Evolutionary conservation across 2,888 invertebrate genomes (phyloP).

Genomic region (Acanthosoma haemorrhoidale): DNA sequence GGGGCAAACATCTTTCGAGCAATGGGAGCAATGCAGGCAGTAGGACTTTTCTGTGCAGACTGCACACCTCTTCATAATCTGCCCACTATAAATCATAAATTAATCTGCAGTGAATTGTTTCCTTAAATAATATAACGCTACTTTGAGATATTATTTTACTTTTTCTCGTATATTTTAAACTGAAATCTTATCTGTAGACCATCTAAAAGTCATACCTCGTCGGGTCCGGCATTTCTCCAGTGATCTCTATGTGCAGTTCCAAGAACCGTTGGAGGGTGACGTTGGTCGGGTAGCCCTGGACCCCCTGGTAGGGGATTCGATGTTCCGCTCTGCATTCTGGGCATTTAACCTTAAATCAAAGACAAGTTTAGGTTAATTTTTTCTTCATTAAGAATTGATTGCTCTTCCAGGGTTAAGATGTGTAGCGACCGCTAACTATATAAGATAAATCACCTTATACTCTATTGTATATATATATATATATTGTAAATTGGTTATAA

Average conservation of each 20-base stretch:
- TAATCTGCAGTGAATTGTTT: too few species aligned
- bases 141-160: neutral
- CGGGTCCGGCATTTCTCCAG: slow-evolving; percentile 84
- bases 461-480: too few species aligned
- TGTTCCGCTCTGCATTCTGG: slow-evolving; percentile 97
- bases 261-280: slow-evolving; percentile 91
- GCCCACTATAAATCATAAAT: slow-evolving; percentile 47
- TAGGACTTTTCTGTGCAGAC: slow-evolving; percentile 91
- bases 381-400: too few species aligned
- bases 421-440: too few species aligned
- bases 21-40: slow-evolving; percentile 84
- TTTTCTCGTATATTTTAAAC: neutral
- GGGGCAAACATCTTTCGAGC: slow-evolving; percentile 93
- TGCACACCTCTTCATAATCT: slow-evolving; percentile 87
- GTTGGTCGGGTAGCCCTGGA: slow-evolving; percentile 91
- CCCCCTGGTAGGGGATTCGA: slow-evolving; percentile 90
- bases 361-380: too few species aligned
- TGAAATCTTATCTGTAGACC: neutral
- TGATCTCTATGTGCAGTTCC: slow-evolving; percentile 88
- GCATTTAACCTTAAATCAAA: slow-evolving; percentile 83
- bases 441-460: too few species aligned
- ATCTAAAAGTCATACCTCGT: slow-evolving; percentile 50
- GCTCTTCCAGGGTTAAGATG: too few species aligned
- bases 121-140: too few species aligned
- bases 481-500: too few species aligned